These are phyloP conservation scores for Conchocele bisecta DNA, from an alignment of 2,888 invertebrate genomes.

Conservation along the genomic window DNA sequence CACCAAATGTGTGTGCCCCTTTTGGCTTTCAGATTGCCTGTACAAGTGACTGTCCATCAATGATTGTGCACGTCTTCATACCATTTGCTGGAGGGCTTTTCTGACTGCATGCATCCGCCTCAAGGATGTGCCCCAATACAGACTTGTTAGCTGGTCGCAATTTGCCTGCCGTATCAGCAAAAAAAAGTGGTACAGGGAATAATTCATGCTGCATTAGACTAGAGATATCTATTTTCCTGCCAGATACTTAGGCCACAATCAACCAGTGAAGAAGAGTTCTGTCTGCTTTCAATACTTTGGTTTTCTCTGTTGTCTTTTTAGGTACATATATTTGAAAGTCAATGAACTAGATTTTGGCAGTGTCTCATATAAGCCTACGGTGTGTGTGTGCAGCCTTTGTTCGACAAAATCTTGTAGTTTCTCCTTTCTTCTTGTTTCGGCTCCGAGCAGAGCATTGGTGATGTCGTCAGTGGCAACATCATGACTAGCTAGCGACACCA, in stretches of 20 bases:
- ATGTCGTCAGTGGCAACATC: too few relatives aligned
- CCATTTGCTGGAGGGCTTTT: not conserved
- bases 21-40: constrained; percentile 9
- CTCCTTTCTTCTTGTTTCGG: too few relatives aligned
- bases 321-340: too few relatives aligned
- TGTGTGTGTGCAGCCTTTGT: too few relatives aligned
- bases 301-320: too few relatives aligned
- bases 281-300: too few relatives aligned
- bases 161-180: constrained; percentile 5
- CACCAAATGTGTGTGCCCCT: constrained; percentile 6
- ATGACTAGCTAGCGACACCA: not conserved
- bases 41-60: not conserved
- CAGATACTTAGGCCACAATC: not conserved
- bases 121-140: not conserved
- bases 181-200: constrained; percentile 3
- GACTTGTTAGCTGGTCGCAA: not conserved
- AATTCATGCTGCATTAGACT: not conserved
- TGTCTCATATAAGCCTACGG: too few relatives aligned
- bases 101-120: not conserved
- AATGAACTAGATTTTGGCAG: too few relatives aligned
- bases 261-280: not conserved
- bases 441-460: too few relatives aligned
- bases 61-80: not conserved
- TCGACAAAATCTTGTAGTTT: too few relatives aligned
- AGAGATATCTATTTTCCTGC: not conserved